Conservation (phyloP, 2,888 invertebrate genomes). For the Cataglyphis altisquamis region DNA sequence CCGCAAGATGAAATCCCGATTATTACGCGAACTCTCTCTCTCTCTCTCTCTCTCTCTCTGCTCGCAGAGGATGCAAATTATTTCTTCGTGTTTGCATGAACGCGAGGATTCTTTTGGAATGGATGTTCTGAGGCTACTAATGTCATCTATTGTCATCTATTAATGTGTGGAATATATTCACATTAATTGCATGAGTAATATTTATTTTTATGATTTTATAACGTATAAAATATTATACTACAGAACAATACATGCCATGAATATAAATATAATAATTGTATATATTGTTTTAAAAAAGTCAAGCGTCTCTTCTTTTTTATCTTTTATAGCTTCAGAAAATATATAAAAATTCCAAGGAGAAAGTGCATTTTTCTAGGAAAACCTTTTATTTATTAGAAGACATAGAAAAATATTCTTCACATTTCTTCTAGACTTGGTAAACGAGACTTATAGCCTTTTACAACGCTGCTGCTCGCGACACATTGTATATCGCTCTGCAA, state of each 20-base stretch:
- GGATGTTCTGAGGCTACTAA: neutral
- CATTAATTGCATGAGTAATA: neutral
- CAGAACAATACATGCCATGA: neutral
- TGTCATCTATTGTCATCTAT: neutral
- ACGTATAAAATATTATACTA: neutral
- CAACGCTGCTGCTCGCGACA: slow-evolving; percentile 31
- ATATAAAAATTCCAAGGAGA: neutral
- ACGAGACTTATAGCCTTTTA: slow-evolving; percentile 29
- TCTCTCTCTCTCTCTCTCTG: neutral
- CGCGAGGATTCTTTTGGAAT: neutral
- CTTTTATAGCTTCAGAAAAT: neutral
- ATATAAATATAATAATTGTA: no score
- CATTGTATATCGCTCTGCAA: slow-evolving; percentile 23
- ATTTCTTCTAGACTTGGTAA: slow-evolving; percentile 37
- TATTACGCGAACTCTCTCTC: neutral
- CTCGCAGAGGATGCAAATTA: slow-evolving; percentile 37
- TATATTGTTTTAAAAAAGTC: neutral
- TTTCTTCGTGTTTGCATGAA: slow-evolving; percentile 2
- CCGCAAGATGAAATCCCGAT: slow-evolving; percentile 13
- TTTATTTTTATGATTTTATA: neutral
- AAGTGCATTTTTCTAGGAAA: neutral
- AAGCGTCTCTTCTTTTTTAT: neutral
- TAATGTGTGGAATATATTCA: neutral
- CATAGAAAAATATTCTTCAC: slow-evolving; percentile 21
- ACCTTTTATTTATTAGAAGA: slow-evolving; percentile 22